Evolutionary conservation across 2,888 invertebrate species (phyloP), one percentile per base, ranked within the genome.

Genomic region (Trichopoda pennipes): DNA sequence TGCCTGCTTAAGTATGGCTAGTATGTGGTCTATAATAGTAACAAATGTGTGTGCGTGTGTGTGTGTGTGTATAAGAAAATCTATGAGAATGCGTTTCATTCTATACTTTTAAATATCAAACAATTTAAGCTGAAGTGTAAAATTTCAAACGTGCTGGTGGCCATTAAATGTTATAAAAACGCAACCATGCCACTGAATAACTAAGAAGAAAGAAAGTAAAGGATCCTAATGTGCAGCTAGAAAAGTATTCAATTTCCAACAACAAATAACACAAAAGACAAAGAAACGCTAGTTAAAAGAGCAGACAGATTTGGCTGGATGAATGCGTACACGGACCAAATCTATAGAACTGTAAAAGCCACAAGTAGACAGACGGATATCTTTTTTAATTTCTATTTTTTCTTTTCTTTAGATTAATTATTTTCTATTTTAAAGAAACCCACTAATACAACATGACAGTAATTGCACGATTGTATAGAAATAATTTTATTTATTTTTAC

Each of bases 101-200:
- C 53, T 70, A 64, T 53, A 38, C 28, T 6, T 66, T 60, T 61
- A 79, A 79, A 79, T 79, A 82, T 75, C 51, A 66, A 17, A 82
- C 74, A 78, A 72, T 79, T 79, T 75, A 61, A 79, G 75, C 79
- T 75, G 79, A 82, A 79, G 82, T 79, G 82, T 79, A 82, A 82
- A 82, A 82, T 82, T 82, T 66, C 79, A 70, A 82, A 82, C 75
- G 75, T 75, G 79, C 75, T 82, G 75, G 4, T 82, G 81, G 78
- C 79, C 74, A 76, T 72, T 79, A 76, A 79, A 82, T 76, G 75
- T 79, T 79, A 72, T 79, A 76, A 76, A 79, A 82, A 49, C 69
- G 66, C 74, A 74, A 35, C 58, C 79, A 70, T 56, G 55, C 81
- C 47, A 55, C 17, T 51, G 12, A 63, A 44, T 17, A 16, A 16